Evolutionary conservation across 2,113 vertebrate species (phyloP).

Genomic region (Tamias sibiricus): DNA sequence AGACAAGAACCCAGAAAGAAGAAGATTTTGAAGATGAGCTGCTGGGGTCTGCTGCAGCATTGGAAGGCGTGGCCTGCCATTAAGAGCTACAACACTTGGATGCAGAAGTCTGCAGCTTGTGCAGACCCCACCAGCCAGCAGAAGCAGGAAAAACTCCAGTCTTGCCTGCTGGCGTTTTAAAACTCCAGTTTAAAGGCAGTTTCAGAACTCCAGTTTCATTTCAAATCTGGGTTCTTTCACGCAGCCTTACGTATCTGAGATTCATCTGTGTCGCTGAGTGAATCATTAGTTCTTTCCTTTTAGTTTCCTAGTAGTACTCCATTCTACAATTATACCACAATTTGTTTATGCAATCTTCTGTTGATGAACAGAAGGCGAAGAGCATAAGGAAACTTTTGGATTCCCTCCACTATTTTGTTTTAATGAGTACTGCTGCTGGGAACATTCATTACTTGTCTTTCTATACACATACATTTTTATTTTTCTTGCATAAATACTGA

Average conservation of each 20-base stretch:
- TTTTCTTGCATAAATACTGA: background rate
- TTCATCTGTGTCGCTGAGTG: background rate
- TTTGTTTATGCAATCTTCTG: background rate
- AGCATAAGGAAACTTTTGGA: background rate
- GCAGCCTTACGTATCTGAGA: background rate
- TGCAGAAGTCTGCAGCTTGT: no score
- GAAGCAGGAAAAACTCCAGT: no score
- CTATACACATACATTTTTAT: background rate
- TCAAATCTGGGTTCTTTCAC: no score
- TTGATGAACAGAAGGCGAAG: background rate
- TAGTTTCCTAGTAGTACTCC: background rate
- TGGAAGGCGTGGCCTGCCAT: no score
- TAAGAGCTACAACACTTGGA: no score
- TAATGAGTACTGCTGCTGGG: background rate
- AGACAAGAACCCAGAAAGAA: no score
- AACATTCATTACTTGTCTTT: background rate
- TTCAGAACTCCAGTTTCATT: no score
- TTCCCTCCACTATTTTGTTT: background rate
- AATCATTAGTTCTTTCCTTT: background rate
- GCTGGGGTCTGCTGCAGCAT: no score
- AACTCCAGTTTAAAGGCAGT: no score
- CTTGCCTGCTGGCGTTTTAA: no score
- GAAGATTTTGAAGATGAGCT: no score
- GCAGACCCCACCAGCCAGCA: no score
- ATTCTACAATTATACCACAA: background rate